phyloP scores from a whole-genome alignment of 64 coral and sea anemone species.

The Hydrozoanthus tunicans region DNA sequence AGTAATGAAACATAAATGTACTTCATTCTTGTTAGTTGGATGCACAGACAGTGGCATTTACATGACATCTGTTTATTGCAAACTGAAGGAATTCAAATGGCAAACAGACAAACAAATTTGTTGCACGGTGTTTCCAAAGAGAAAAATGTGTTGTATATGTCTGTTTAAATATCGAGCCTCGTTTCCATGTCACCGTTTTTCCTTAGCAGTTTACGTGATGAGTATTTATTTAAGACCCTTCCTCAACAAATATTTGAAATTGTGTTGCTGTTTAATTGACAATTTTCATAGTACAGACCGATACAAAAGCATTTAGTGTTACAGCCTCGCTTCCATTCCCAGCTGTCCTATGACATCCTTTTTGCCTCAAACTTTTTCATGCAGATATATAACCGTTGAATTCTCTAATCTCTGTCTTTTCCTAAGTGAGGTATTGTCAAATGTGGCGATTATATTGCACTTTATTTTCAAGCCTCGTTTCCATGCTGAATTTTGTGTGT shows the following conservation, averaged over 20 bases:
- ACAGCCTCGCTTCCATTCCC: background rate
- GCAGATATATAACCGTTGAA: background rate
- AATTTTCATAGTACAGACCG: background rate
- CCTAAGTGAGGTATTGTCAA: background rate
- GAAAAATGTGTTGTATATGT: too few species aligned
- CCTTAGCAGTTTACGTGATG: background rate
- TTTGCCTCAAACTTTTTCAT: background rate
- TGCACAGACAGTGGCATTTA: too few species aligned
- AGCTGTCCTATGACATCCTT: background rate
- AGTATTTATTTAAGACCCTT: background rate
- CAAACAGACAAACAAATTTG: too few species aligned
- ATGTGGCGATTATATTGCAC: slow-evolving; percentile 2
- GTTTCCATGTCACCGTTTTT: background rate
- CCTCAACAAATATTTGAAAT: background rate
- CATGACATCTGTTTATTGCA: too few species aligned
- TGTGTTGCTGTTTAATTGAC: background rate
- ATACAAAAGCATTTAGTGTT: background rate
- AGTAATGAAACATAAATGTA: too few species aligned
- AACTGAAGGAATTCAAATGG: too few species aligned
- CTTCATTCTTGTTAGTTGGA: too few species aligned
- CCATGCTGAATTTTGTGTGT: background rate
- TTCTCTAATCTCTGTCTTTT: background rate
- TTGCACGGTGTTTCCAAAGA: too few species aligned
- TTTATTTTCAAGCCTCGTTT: slow-evolving; percentile 9
- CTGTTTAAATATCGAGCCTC: too few species aligned